These are phyloP conservation scores for Chesias legatella DNA, from an alignment of 2,888 invertebrate species.

Conservation along the genomic window DNA sequence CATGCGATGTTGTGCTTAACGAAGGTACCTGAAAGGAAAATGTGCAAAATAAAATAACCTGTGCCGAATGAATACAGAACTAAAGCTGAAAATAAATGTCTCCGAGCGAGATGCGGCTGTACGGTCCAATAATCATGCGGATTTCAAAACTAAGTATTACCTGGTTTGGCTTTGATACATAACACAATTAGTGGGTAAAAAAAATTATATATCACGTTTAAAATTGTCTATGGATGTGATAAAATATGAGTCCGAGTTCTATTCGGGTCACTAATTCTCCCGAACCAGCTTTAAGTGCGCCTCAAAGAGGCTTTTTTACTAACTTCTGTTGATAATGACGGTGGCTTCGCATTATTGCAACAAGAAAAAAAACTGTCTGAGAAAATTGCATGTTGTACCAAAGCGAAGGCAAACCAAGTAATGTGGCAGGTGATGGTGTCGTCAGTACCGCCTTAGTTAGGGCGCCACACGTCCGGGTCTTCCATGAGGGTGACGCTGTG, in stretches of 20 bases:
- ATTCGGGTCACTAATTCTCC: too few species aligned
- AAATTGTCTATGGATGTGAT: too few species aligned
- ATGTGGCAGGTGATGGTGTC: slow-evolving; percentile 15
- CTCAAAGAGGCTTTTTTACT: too few species aligned
- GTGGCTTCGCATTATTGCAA: too few species aligned
- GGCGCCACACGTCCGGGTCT: slow-evolving; percentile 96
- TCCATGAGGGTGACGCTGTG: slow-evolving; percentile 93
- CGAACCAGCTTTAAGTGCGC: too few species aligned
- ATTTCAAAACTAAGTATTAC: slow-evolving; percentile 12
- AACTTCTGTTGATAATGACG: too few species aligned
- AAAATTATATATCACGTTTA: too few species aligned
- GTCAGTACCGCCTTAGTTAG: slow-evolving; percentile 85
- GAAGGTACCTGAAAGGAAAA: slow-evolving; percentile 8
- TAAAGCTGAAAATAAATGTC: slow-evolving; percentile 21
- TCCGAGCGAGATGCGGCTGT: slow-evolving; percentile 26
- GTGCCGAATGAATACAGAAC: slow-evolving; percentile 11
- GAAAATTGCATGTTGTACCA: too few species aligned
- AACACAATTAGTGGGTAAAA: too few species aligned
- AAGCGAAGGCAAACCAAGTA: slow-evolving; percentile 1
- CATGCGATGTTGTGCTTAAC: slow-evolving; percentile 14
- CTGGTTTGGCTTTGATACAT: not conserved
- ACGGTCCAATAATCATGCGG: slow-evolving; percentile 13
- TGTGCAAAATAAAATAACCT: slow-evolving; percentile 9
- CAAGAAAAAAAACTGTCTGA: too few species aligned
- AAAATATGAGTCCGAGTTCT: too few species aligned